Evolutionary conservation across 2,888 invertebrate genomes (phyloP), one percentile per base, ranked within the genome.

Genomic region (Lepidocyrtoides sp.): DNA sequence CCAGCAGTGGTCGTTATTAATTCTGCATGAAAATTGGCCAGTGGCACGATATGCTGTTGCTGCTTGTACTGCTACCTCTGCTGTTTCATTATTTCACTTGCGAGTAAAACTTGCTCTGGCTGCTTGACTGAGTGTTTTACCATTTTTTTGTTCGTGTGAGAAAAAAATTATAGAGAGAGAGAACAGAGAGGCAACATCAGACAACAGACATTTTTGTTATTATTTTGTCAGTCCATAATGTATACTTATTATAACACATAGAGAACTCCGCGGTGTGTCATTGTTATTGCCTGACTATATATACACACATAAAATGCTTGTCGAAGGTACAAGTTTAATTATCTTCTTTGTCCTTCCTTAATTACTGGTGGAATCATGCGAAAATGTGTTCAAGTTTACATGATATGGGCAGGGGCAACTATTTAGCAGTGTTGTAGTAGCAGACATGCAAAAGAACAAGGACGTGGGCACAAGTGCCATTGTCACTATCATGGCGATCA

Each of bases 11-110:
- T 54, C 36, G 79, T 81, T 81, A 86, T 75, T 86, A 86, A 86
- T 86, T 86, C 41, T 77, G 23, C 75, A 44, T 86, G 86, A 77
- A 86, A 85, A 85, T 75, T 86, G 86, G 75, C 75, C 29, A 60
- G 26, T 86, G 60, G 75, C 86, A 86, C 86, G 86, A 48, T 77
- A 86, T 75, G 86, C 75, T 86, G 60, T 75, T 77, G 48, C 32
- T 60, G 20, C 60, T 23, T 2, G 44, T 17, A n/a, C 77, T 23
- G 26, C 23, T 26, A 20, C 20, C 26, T n/a, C 17, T 57, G 57
- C 63, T 63, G 12, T 10, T 63, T 29, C 29, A 29, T 7, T 14
- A n/a, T 29, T 29, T 29, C 5, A 26, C 60, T 26, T 54, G 17
- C 17, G 54, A 54, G 54, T 54, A n/a, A 54, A 54, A n/a, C n/a